A percentile compares a stretch with the other conserved stretches of the same genome.
Conservation (phyloP, 2,797 vertebrate genomes). For the Acanthopagrus latus region DNA sequence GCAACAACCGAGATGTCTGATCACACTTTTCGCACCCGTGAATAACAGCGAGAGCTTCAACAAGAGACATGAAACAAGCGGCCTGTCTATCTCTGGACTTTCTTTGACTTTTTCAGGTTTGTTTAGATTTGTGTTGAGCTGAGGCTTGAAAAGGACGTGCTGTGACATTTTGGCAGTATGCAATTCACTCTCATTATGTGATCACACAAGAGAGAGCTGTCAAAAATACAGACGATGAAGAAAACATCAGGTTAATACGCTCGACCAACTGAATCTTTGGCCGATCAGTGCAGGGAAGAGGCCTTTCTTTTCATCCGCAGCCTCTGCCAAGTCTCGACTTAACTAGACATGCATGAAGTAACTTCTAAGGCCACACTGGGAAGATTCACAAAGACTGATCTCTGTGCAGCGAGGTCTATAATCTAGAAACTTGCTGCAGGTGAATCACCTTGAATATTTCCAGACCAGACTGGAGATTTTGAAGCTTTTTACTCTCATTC, state of each 20-base stretch:
- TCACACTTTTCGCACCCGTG: not conserved
- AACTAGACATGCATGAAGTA: constrained; percentile 57
- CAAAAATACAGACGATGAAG: constrained; percentile 44
- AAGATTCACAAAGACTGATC: constrained; percentile 17
- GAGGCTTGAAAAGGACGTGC: constrained; percentile 59
- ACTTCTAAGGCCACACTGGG: constrained; percentile 45
- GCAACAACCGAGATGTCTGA: not conserved
- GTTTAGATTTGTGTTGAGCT: constrained; percentile 27
- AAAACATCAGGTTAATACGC: constrained; percentile 47
- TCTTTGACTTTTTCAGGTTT: constrained; percentile 26
- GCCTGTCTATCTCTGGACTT: not conserved
- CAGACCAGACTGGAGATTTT: constrained; percentile 15
- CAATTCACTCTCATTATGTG: constrained; percentile 40
- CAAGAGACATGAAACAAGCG: constrained; percentile 11
- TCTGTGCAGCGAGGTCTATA: constrained; percentile 21
- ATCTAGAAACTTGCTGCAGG: constrained; percentile 43
- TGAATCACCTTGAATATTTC: constrained; percentile 28
- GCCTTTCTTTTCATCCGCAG: constrained; percentile 39
- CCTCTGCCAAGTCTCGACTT: constrained; percentile 36
- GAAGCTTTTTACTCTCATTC: constrained; percentile 28
- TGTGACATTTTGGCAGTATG: constrained; percentile 57
- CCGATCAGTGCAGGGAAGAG: constrained; percentile 25
- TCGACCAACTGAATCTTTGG: constrained; percentile 26
- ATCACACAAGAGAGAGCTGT: constrained; percentile 55
- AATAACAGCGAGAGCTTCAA: not conserved